Conservation (phyloP, 1,140 invertebrate species). For the Leptestheria dahalacensis region DNA sequence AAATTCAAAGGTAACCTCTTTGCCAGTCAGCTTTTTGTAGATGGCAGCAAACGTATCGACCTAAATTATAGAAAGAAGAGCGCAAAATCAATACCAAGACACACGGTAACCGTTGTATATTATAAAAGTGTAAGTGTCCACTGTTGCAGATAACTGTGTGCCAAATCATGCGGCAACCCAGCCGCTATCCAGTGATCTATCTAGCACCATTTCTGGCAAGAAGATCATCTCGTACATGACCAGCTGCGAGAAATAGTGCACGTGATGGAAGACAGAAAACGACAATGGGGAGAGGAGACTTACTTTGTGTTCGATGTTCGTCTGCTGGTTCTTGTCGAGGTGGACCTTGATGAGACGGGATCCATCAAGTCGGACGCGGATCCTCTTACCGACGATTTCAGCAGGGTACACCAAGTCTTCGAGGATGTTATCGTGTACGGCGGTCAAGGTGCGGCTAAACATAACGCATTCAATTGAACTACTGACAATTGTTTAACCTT, state of each 20-base stretch:
- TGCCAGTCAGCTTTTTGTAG: slow-evolving; percentile 97
- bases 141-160: not conserved
- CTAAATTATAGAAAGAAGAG: slow-evolving; percentile 44
- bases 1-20: slow-evolving; percentile 98
- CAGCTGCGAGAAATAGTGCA: not conserved
- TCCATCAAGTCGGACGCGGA: slow-evolving; percentile 88
- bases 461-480: slow-evolving; percentile 10
- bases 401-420: slow-evolving; percentile 97
- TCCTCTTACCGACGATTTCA: slow-evolving; percentile 97
- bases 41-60: slow-evolving; percentile 94
- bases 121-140: not conserved
- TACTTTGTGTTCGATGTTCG: slow-evolving; percentile 98
- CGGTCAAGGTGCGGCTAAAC: slow-evolving; percentile 73
- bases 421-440: slow-evolving; percentile 91
- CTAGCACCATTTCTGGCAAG: not conserved
- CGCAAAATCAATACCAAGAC: slow-evolving; percentile 8
- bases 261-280: not conserved
- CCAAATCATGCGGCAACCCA: not conserved
- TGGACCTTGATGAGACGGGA: slow-evolving; percentile 95
- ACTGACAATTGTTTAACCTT: not conserved
- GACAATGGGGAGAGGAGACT: slow-evolving; percentile 22
- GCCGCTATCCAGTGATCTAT: not conserved
- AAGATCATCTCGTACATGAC: not conserved
- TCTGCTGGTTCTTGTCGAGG: slow-evolving; percentile 95
- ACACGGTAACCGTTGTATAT: too few species aligned